These are phyloP conservation scores for Neosilurus mollespiculum DNA, from an alignment of 2,797 vertebrate genomes.

Conservation along the genomic window DNA sequence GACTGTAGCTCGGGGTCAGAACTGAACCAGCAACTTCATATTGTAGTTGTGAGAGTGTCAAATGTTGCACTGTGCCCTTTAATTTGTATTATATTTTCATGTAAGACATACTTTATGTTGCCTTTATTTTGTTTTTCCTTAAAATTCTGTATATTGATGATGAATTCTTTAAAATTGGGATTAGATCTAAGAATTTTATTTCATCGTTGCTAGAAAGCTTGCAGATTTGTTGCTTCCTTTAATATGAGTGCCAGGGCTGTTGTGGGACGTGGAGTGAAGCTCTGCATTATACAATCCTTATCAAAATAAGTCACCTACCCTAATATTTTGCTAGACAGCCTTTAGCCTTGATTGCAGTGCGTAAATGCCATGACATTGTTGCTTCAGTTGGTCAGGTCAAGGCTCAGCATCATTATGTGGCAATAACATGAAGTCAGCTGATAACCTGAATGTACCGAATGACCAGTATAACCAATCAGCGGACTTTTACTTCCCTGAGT, in stretches of 20 bases:
- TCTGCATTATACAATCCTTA: not conserved
- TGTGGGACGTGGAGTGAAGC: not conserved
- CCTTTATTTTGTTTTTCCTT: not conserved
- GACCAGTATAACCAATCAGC: too few relatives aligned
- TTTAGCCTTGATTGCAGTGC: too few relatives aligned
- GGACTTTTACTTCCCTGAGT: too few relatives aligned
- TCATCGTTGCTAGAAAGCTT: not conserved
- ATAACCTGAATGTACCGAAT: too few relatives aligned
- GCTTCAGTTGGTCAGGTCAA: too few relatives aligned
- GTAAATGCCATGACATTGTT: too few relatives aligned
- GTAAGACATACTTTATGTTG: not conserved
- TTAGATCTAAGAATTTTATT: not conserved
- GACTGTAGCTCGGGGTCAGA: not conserved
- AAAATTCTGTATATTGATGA: not conserved
- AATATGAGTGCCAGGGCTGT: not conserved
- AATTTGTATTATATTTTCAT: not conserved
- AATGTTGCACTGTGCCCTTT: not conserved
- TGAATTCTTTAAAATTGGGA: not conserved
- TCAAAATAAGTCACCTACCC: too few relatives aligned
- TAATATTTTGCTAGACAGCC: too few relatives aligned
- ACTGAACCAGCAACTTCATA: not conserved
- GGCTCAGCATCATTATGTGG: too few relatives aligned
- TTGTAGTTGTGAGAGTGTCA: not conserved
- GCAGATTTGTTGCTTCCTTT: not conserved
- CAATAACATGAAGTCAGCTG: too few relatives aligned